These are phyloP conservation scores for Ceratotherium simum DNA, from an alignment of 2,113 vertebrate genomes.

Conservation along the genomic window DNA sequence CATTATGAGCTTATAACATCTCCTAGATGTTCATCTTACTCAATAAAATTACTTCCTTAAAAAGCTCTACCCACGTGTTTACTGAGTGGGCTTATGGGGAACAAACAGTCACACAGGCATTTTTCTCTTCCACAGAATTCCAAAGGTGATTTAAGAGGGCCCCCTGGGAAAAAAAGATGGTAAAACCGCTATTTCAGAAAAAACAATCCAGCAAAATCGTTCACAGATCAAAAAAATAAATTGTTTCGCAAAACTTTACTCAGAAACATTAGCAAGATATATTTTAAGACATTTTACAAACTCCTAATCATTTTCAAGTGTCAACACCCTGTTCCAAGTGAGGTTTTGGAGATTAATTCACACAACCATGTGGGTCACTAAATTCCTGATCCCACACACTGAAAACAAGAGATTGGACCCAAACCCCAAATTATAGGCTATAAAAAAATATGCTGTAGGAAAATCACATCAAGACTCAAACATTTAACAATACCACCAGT, in stretches of 20 bases:
- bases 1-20: slow-evolving; percentile 16
- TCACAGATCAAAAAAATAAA: background rate
- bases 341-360: slow-evolving; percentile 18
- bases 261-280: background rate
- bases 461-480: slow-evolving; percentile 57
- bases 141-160: slow-evolving; percentile 5
- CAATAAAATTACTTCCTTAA: slow-evolving; percentile 43
- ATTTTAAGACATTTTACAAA: slow-evolving; percentile 40
- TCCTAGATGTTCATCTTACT: background rate
- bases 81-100: background rate
- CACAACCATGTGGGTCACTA: background rate
- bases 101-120: slow-evolving; percentile 1
- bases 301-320: background rate
- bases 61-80: background rate
- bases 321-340: background rate
- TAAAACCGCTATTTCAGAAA: background rate
- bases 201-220: background rate
- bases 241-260: background rate
- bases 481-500: slow-evolving; percentile 9
- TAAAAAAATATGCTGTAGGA: background rate
- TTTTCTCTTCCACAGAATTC: slow-evolving; percentile 6
- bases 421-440: slow-evolving; percentile 57
- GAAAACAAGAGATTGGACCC: slow-evolving; percentile 34
- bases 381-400: background rate
- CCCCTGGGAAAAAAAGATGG: background rate